These are phyloP conservation scores for Synergus gifuensis DNA, from an alignment of 2,888 invertebrate genomes.

Conservation along the genomic window DNA sequence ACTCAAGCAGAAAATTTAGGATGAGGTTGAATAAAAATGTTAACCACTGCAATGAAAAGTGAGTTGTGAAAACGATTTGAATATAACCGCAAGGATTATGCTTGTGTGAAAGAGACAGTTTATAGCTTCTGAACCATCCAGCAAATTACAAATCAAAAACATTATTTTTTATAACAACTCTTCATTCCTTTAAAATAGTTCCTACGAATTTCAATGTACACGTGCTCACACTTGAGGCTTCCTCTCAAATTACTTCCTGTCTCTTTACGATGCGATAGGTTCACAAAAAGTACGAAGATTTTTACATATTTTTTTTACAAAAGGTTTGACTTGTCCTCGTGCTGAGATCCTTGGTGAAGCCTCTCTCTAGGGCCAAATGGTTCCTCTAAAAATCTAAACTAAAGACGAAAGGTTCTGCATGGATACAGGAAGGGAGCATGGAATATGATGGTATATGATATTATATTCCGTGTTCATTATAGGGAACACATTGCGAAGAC, in stretches of 20 bases:
- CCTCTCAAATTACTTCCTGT: not conserved
- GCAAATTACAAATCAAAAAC: not conserved
- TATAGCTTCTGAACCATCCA: not conserved
- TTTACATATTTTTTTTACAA: not conserved
- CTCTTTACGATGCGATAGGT: not conserved
- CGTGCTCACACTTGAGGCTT: not conserved
- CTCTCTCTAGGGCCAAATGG: not conserved
- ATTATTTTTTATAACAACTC: too few relatives aligned
- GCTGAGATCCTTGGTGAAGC: not conserved
- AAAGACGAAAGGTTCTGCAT: conserved; percentile 2
- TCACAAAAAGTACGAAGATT: not conserved
- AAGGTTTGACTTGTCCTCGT: conserved; percentile 2
- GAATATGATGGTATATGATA: conserved; percentile 1
- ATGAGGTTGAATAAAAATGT: not conserved
- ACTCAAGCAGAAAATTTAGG: conserved; percentile 3
- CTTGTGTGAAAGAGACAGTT: not conserved
- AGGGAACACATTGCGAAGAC: not conserved
- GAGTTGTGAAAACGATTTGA: not conserved
- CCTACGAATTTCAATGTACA: not conserved
- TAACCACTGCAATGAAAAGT: not conserved
- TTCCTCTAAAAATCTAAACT: not conserved
- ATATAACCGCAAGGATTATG: not conserved
- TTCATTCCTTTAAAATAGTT: not conserved
- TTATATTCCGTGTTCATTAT: not conserved
- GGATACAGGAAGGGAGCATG: not conserved